Evolutionary conservation across 2,888 invertebrate species (phyloP).

Genomic region (Smittia aterrima): DNA sequence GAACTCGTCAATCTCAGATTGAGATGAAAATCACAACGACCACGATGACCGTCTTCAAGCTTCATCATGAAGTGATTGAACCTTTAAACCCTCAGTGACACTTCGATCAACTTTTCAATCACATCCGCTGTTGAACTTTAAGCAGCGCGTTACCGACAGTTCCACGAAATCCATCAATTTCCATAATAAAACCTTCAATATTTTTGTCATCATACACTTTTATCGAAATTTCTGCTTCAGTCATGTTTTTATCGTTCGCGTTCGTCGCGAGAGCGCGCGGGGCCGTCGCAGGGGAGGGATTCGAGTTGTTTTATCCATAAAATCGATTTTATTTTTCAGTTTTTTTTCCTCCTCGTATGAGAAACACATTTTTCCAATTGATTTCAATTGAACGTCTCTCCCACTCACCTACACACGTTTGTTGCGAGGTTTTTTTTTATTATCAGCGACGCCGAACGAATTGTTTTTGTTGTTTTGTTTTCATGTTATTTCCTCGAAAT

Average conservation of each 20-base stretch:
- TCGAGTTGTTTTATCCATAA: constrained; percentile 40
- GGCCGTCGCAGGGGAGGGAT: background rate
- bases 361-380: constrained; percentile 36
- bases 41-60: too few species aligned
- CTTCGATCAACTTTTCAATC: background rate
- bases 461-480: background rate
- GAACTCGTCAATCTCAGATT: background rate
- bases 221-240: constrained; percentile 37
- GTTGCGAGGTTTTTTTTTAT: background rate
- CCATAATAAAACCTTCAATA: constrained; percentile 37
- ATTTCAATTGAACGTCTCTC: constrained; percentile 32
- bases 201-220: constrained; percentile 40
- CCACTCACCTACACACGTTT: background rate
- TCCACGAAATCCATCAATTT: constrained; percentile 8
- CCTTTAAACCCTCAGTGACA: background rate
- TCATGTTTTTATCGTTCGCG: constrained; percentile 34
- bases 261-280: constrained; percentile 28
- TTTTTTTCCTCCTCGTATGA: background rate
- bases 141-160: background rate
- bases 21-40: background rate
- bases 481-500: background rate
- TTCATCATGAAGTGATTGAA: background rate
- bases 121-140: background rate
- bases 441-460: background rate
- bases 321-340: constrained; percentile 32